These are phyloP conservation scores for Naja naja DNA, from an alignment of 2,113 vertebrate genomes.

Conservation along the genomic window DNA sequence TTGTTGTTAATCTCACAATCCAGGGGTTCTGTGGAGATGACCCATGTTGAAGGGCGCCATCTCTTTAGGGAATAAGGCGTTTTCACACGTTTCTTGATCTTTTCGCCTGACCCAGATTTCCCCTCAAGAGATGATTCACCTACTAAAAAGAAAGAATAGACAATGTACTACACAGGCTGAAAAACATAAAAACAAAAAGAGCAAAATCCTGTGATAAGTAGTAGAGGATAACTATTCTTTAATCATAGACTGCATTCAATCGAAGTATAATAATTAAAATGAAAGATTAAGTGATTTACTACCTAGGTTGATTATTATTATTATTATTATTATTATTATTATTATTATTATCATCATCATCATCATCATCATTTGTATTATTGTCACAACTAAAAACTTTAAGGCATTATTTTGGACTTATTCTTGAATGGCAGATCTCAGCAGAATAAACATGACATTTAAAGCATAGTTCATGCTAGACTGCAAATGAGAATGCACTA, in stretches of 20 bases:
- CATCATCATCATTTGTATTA: too few relatives aligned
- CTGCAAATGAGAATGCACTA: not conserved
- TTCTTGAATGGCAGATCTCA: not conserved
- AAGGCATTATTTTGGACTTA: not conserved
- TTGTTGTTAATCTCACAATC: conserved; percentile 85
- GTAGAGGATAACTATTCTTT: not conserved
- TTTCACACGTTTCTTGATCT: conserved; percentile 98
- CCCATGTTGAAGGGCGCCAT: conserved; percentile 96
- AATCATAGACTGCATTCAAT: not conserved
- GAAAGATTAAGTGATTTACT: too few relatives aligned
- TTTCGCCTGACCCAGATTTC: conserved; percentile 85
- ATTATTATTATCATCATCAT: too few relatives aligned
- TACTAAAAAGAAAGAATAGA: conserved; percentile 56
- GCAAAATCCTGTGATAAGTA: conserved; percentile 27
- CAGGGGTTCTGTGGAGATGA: conserved; percentile 88
- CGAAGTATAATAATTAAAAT: not conserved
- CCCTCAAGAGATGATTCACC: conserved; percentile 82
- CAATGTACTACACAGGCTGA: conserved; percentile 10
- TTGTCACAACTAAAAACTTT: not conserved
- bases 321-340: too few relatives aligned
- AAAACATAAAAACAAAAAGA: conserved; percentile 3
- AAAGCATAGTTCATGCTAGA: not conserved
- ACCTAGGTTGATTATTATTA: too few relatives aligned
- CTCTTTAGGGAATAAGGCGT: conserved; percentile 96
- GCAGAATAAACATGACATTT: not conserved